A percentile compares a stretch with the other conserved stretches of the same genome.
phyloP scores from a whole-genome alignment of 1,140 invertebrate species.

The Pseudoatta argentina region DNA sequence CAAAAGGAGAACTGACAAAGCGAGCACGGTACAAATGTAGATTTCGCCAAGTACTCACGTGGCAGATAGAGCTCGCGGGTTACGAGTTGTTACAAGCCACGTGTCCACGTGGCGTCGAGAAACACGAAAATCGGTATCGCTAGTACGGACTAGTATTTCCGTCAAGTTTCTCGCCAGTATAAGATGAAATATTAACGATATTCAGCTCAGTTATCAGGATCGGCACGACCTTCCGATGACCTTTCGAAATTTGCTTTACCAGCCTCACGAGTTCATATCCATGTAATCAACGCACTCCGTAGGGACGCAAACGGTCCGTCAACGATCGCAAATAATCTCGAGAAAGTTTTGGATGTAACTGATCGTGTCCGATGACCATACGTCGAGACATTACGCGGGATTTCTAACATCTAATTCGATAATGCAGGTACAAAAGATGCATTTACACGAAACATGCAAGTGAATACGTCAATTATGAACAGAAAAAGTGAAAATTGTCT shows the following conservation, averaged over 20 bases:
- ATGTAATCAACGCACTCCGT: conserved; percentile 68
- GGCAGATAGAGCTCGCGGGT: conserved; percentile 26
- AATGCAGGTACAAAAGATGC: too few species aligned
- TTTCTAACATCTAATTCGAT: not conserved
- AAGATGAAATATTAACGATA: conserved; percentile 76
- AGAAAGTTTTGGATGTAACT: conserved; percentile 66
- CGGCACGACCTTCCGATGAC: conserved; percentile 51
- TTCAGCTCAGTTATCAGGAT: conserved; percentile 48
- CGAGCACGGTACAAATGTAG: not conserved
- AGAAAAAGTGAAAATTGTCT: not conserved
- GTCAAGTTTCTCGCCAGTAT: conserved; percentile 66
- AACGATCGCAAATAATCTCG: conserved; percentile 65
- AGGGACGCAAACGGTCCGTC: conserved; percentile 62
- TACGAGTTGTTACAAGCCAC: conserved; percentile 25
- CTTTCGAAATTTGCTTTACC: conserved; percentile 68
- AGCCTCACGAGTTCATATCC: conserved; percentile 53
- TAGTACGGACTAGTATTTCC: conserved; percentile 38
- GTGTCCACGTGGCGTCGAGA: conserved; percentile 48
- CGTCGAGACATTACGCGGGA: conserved; percentile 2
- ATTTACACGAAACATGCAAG: not conserved
- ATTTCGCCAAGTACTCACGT: conserved; percentile 43
- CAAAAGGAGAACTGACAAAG: conserved; percentile 41
- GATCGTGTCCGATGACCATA: conserved; percentile 25
- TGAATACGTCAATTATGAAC: not conserved
- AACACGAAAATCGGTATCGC: conserved; percentile 34